These are phyloP conservation scores for Platanista minor DNA, from an alignment of 2,113 vertebrate species.

Conservation along the genomic window DNA sequence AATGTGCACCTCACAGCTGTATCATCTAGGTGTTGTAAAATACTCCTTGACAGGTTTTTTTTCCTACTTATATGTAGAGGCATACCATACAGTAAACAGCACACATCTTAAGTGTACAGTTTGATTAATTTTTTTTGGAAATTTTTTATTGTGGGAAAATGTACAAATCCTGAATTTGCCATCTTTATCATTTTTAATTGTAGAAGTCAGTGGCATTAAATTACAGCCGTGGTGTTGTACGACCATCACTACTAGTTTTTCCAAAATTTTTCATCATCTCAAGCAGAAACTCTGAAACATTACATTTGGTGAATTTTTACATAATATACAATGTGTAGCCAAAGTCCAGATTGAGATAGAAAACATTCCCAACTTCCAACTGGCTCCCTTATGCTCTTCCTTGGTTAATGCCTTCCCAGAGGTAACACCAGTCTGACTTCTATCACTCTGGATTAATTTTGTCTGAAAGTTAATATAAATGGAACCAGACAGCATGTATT, in stretches of 20 bases:
- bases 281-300: neutral
- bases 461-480: neutral
- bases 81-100: neutral
- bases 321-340: neutral
- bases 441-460: neutral
- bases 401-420: neutral
- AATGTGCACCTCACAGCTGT: too few species aligned
- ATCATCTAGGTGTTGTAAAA: neutral
- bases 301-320: neutral
- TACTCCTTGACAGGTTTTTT: too few species aligned
- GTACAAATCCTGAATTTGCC: neutral
- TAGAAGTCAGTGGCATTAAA: neutral
- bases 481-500: neutral
- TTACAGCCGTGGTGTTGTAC: neutral
- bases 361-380: neutral
- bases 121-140: neutral
- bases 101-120: neutral
- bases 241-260: neutral
- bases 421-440: neutral
- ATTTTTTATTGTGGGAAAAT: neutral
- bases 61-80: neutral
- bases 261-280: neutral
- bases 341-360: neutral
- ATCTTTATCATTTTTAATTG: neutral
- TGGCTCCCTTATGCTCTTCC: neutral